Conservation (phyloP, 35 echinoderm and acorn worm genomes). For the Heliocidaris tuberculata region DNA sequence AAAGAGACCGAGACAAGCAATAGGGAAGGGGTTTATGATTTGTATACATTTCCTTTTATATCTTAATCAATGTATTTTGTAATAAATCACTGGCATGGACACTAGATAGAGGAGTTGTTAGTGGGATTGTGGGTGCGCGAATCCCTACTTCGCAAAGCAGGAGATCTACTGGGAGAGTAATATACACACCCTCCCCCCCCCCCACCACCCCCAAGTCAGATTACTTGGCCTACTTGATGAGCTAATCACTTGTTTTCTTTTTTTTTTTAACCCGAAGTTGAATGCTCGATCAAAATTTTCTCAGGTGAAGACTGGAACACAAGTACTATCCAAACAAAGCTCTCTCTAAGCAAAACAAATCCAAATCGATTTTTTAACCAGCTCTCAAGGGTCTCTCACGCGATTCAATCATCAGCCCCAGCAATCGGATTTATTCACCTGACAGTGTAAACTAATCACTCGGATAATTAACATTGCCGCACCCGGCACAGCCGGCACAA, state of each 20-base stretch:
- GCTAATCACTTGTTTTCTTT: background rate
- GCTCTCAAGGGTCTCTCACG: background rate
- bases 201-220: too few species aligned
- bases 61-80: background rate
- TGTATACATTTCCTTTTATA: background rate
- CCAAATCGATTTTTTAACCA: background rate
- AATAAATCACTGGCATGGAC: too few species aligned
- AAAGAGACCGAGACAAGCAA: background rate
- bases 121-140: too few species aligned
- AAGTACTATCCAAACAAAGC: background rate
- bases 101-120: too few species aligned
- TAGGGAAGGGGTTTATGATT: too few species aligned
- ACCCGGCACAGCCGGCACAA: too few species aligned
- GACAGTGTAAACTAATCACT: conserved; percentile 11
- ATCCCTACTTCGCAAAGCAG: too few species aligned
- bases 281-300: background rate
- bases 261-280: background rate
- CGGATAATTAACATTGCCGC: background rate
- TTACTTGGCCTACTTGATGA: background rate
- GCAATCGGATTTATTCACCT: background rate
- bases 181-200: too few species aligned
- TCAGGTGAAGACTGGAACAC: background rate
- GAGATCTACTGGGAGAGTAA: too few species aligned
- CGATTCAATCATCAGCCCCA: background rate
- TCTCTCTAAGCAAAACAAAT: background rate